Conservation (phyloP, 1,140 invertebrate genomes). For the Drosophila bocki region DNA sequence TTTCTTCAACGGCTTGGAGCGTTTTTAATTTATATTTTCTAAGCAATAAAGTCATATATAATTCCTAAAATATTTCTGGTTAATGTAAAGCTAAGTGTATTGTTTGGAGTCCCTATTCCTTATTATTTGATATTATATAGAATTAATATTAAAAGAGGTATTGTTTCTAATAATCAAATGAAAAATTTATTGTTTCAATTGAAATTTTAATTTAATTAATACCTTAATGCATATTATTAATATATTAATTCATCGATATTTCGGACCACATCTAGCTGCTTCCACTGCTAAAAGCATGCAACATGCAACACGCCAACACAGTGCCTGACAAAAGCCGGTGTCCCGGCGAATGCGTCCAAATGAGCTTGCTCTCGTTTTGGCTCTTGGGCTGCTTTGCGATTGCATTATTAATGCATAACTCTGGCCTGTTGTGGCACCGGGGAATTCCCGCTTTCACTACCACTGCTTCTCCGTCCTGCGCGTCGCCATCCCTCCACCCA, state of each 20-base stretch:
- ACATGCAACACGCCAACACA: conserved; percentile 35
- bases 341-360: conserved; percentile 39
- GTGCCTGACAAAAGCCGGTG: conserved; percentile 41
- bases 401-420: conserved; percentile 79
- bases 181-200: no score
- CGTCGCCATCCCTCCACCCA: neutral
- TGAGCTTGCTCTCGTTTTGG: conserved; percentile 56
- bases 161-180: no score
- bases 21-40: neutral
- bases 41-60: neutral
- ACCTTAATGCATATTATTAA: no score
- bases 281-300: conserved; percentile 44
- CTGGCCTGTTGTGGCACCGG: conserved; percentile 33
- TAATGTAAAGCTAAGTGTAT: no score
- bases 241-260: neutral
- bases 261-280: neutral
- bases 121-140: no score
- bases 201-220: neutral
- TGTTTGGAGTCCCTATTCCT: no score
- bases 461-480: neutral
- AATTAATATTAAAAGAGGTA: no score
- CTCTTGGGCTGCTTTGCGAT: conserved; percentile 42
- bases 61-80: no score
- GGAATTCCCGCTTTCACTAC: conserved; percentile 14
- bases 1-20: no score